Percentiles rank a stretch among this genome's conserved stretches.
phyloP scores from a whole-genome alignment of 2,888 invertebrate species.

The Conomelus anceps region DNA sequence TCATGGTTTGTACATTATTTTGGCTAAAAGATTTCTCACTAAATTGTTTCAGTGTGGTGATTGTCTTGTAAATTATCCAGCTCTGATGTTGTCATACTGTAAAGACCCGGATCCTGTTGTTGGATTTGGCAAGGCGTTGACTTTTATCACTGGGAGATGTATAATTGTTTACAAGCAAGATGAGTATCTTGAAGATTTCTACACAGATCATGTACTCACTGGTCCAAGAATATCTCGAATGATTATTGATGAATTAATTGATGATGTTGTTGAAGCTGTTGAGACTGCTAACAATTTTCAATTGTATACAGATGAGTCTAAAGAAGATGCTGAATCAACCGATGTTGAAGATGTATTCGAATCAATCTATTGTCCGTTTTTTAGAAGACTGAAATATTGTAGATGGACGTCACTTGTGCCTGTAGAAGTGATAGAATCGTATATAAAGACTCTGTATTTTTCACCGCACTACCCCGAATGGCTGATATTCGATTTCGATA shows the following conservation, averaged over 20 bases:
- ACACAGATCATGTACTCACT: background rate
- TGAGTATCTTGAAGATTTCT: background rate
- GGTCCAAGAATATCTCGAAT: background rate
- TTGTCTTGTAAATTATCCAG: conserved; percentile 53
- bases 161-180: background rate
- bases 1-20: conserved; percentile 40
- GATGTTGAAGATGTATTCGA: background rate
- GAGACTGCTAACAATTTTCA: background rate
- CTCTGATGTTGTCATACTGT: conserved; percentile 56
- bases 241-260: background rate
- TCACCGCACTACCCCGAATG: background rate
- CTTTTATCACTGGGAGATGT: conserved; percentile 51
- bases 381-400: background rate
- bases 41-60: conserved; percentile 48
- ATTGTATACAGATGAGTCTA: background rate
- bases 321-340: background rate
- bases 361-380: background rate
- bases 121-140: conserved; percentile 73
- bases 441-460: background rate
- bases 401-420: background rate
- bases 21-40: conserved; percentile 52
- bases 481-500: background rate
- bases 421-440: background rate
- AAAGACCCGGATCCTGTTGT: conserved; percentile 62
- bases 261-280: background rate